Evolutionary conservation across 2,113 vertebrate species (phyloP), one percentile per base, ranked within the genome.

Genomic region (Nyctereutes procyonoides): DNA sequence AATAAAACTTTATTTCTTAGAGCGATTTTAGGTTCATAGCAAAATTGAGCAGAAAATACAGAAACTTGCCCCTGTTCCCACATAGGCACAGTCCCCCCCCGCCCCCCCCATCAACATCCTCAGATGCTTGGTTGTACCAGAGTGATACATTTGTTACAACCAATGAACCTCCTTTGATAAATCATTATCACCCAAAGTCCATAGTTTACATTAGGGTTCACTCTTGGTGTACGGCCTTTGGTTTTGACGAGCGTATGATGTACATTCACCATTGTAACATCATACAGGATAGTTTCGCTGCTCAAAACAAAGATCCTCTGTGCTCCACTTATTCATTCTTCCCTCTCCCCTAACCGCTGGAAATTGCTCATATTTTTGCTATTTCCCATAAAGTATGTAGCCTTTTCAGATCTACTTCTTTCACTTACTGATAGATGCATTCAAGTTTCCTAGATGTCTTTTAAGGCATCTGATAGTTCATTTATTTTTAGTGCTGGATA

Each of bases 1-100:
- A 30, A n/a, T 71, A 32, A 51, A 86, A 86, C 65, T 53, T 81
- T 73, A 67, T 90, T 80, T 96, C 48, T 86, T 95, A 90, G 4
- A 86, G 48, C 10, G 73, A 62, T 82, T 89, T 97, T 86, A 89
- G 38, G 14, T 83, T 95, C 7, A 80, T 1, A 82, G 48, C 6
- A 93, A 92, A 85, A 73, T 22, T 67, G 53, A 81, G 12, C 16
- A 76, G n/a, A 90, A 84, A 69, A 32, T 81, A 69, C n/a, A 93
- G 74, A 67, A 38, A 58, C 58, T 69, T 55, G 13, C 16, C 13
- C 32, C 35, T 26, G 28, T 63, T 8, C 3, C 32, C 28, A 38
- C 32, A 77, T 8, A 30, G 2, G 35, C 10, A 15, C 69, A 58
- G 0, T 6, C n/a, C 71, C 28, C 13, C 2, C n/a, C 24, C 71